Percentiles rank a stretch among this genome's conserved stretches.
phyloP scores from a whole-genome alignment of 2,888 invertebrate species.

The Yponomeuta sedellus region DNA sequence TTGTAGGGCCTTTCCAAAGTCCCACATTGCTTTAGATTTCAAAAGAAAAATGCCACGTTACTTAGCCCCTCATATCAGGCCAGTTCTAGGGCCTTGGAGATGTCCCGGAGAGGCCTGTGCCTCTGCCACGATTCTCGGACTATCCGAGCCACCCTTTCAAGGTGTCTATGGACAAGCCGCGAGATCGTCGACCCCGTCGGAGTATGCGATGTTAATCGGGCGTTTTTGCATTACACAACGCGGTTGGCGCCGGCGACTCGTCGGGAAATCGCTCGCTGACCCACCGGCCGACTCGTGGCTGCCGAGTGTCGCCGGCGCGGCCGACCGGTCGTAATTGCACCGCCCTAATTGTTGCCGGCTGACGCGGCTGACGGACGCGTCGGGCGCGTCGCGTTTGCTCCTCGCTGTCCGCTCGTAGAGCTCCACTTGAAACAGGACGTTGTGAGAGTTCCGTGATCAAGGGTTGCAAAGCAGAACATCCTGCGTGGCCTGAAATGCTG shows the following conservation, averaged over 20 bases:
- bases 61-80: not conserved
- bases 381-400: constrained; percentile 6
- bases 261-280: constrained; percentile 67
- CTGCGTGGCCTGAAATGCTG: too few relatives aligned
- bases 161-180: not conserved
- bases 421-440: too few relatives aligned
- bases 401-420: not conserved
- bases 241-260: constrained; percentile 25
- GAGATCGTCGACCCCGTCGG: constrained; percentile 51
- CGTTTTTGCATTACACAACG: constrained; percentile 66
- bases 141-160: not conserved
- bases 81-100: not conserved
- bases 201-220: constrained; percentile 44
- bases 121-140: not conserved
- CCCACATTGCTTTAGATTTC: not conserved
- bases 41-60: not conserved
- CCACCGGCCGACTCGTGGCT: constrained; percentile 59
- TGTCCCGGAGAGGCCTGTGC: not conserved
- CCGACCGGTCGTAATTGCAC: constrained; percentile 62
- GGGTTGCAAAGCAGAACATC: too few relatives aligned
- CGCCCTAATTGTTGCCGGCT: constrained; percentile 59
- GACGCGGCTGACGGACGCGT: constrained; percentile 17
- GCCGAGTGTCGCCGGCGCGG: constrained; percentile 31
- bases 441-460: too few relatives aligned
- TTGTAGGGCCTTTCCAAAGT: too few relatives aligned